Evolutionary conservation across 2,797 vertebrate genomes (phyloP).

Genomic region (Pseudochaenichthys georgianus): DNA sequence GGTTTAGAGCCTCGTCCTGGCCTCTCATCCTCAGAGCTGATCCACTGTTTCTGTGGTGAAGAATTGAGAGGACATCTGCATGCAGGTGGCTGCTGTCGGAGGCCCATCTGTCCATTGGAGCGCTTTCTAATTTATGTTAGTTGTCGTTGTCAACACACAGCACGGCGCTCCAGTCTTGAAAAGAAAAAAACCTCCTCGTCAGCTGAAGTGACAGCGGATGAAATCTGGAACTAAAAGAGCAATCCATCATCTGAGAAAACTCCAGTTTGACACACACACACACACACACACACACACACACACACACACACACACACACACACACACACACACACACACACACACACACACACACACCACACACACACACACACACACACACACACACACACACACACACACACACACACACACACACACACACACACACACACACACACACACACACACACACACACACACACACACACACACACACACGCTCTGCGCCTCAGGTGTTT

Average conservation of each 20-base stretch:
- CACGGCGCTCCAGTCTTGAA: not conserved
- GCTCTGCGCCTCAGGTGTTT: too few relatives aligned
- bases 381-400: too few relatives aligned
- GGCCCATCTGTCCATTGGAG: slow-evolving; percentile 79
- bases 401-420: too few relatives aligned
- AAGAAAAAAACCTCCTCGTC: slow-evolving; percentile 25
- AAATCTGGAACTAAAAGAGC: slow-evolving; percentile 78
- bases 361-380: too few relatives aligned
- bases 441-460: too few relatives aligned
- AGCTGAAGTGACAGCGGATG: slow-evolving; percentile 71
- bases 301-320: too few relatives aligned
- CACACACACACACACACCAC: too few relatives aligned
- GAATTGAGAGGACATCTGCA: slow-evolving; percentile 62
- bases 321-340: too few relatives aligned
- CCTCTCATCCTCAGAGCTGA: slow-evolving; percentile 32
- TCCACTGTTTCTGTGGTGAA: slow-evolving; percentile 20
- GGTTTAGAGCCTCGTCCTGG: too few relatives aligned
- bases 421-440: too few relatives aligned
- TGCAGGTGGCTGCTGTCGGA: slow-evolving; percentile 65
- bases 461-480: too few relatives aligned
- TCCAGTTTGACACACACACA: slow-evolving; percentile 62
- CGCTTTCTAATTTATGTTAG: slow-evolving; percentile 77
- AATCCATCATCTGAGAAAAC: slow-evolving; percentile 82
- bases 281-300: too few relatives aligned
- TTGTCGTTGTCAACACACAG: slow-evolving; percentile 62